phyloP scores from a whole-genome alignment of 2,888 invertebrate genomes.

The Torymus auratus region DNA sequence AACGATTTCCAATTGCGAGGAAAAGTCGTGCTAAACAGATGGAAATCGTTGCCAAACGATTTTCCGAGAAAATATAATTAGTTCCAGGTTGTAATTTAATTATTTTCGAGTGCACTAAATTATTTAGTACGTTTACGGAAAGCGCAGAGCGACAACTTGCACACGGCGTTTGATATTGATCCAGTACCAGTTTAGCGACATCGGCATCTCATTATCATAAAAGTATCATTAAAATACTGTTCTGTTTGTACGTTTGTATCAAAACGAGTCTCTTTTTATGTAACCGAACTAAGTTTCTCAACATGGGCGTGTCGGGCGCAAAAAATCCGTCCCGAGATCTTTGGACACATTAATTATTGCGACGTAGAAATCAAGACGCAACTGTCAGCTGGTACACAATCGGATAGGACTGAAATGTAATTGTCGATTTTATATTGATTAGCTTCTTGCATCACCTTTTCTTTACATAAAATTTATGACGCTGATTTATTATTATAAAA shows the following conservation, averaged over 20 bases:
- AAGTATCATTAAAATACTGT: slow-evolving; percentile 17
- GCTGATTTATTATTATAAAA: too few relatives aligned
- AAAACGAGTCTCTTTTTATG: neutral
- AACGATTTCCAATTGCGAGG: too few relatives aligned
- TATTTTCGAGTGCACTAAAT: neutral
- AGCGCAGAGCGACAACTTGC: too few relatives aligned
- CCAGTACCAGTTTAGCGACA: slow-evolving; percentile 3
- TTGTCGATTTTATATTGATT: too few relatives aligned
- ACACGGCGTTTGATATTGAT: neutral
- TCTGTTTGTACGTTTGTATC: slow-evolving; percentile 5
- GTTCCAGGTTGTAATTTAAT: too few relatives aligned
- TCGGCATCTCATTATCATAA: slow-evolving; percentile 4
- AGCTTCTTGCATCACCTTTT: too few relatives aligned
- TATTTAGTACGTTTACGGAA: neutral
- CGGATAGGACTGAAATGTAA: too few relatives aligned
- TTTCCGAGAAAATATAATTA: neutral
- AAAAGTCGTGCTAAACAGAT: too few relatives aligned
- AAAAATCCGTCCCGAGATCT: too few relatives aligned
- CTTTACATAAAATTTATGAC: too few relatives aligned
- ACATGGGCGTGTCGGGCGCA: neutral
- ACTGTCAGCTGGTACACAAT: neutral
- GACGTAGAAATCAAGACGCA: slow-evolving; percentile 9
- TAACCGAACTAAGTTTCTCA: neutral
- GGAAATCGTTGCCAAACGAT: too few relatives aligned
- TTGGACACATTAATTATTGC: neutral